Base-by-base conservation (phyloP, 2,113 vertebrate genomes). In the Pristiophorus japonicus region DNA sequence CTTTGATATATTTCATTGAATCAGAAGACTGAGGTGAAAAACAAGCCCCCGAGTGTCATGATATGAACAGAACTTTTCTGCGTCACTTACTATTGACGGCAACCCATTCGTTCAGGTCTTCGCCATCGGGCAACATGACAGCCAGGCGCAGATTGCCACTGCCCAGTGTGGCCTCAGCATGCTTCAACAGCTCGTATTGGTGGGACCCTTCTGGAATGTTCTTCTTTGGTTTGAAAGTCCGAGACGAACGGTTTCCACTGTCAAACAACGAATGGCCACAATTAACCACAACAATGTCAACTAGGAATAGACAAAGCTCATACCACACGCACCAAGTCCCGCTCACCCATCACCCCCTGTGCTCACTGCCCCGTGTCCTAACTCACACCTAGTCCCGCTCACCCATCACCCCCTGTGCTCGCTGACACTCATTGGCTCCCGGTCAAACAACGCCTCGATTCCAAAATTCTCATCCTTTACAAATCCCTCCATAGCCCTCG, bases 151-250 rank as follows among this genome's bases (percentile, higher is more conserved):
- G 97, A 42, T 98, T 98, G 62, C 98, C 98, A 2, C 98, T 98
- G 4, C 98, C 98, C 4, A 98, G 97, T 0, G 98, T 98, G 95
- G 98, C 98, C 96, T 98, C 98, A 0, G 98, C 98, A 62, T 98
- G 98, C 94, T 98, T 98, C 51, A 98, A 97, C 96, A 98, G 97
- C 96, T 98, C 98, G 0, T 98, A 98, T 95, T 98, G 98, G 55
- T 98, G 98, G 75, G 98, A 98, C 0, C 98, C 98, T 95, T 98
- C 98, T 0, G 98, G 98, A 96, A 98, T 98, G 47, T 98, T 98
- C 97, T 98, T 98, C 97, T 98, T 98, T 96, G 98, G 98, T 96
- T 98, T 98, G 96, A 98, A 98, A 1, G 98, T 98, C 97, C 98
- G 98, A 96, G 98, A 98, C 95, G 98, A 98, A 94, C 98, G 98